Base-by-base conservation (phyloP, 2,888 invertebrate genomes). In the Meliscaeva auricollis region DNA sequence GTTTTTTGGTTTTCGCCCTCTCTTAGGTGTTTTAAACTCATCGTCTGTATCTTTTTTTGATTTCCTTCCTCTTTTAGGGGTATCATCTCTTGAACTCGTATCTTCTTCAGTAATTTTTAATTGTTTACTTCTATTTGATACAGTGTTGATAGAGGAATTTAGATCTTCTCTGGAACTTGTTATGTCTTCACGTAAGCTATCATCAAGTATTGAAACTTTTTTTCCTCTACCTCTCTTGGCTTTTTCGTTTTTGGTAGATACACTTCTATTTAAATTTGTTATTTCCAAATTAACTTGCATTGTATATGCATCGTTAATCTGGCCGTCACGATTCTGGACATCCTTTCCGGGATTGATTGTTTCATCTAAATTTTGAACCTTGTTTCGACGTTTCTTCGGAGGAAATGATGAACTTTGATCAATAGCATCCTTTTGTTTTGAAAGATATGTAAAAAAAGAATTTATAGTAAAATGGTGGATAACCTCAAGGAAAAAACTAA, bases 331-430 rank as follows among this genome's bases (percentile, higher is more conserved):
- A 15, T 15, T n/a, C 9, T 54, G n/a, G 3, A 15, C 35, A n/a
- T 32, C 15, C 1, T 70, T 32, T 30, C 32, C 4, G 5, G 17
- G 46, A 32, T 20, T 6, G 1, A 17, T 17, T 0, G 46, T n/a
- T 13, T 38, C 11, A 11, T 2, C 32, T 7, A 17, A 30, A 46
- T 30, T 48, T n/a, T 41, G 9, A 11, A 9, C 48, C 30, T 32
- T 58, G 20, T 7, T 35, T 11, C 11, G 38, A 8, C 80, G 69
- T 62, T 75, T 81, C 22, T 81, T 81, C 3, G 32, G 54, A 9
- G 75, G 69, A 32, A 70, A 17, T 26, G 69, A 64, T 56, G 60
- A 32, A 8, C 35, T 78, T 2, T 20, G 22, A 66, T 73, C 30
- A 11, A 30, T 50, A 2, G 38, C 7, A 30, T 77, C 20, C 26